Base-by-base conservation (phyloP, 1,140 invertebrate genomes). In the Stegodyphus mimosarum region DNA sequence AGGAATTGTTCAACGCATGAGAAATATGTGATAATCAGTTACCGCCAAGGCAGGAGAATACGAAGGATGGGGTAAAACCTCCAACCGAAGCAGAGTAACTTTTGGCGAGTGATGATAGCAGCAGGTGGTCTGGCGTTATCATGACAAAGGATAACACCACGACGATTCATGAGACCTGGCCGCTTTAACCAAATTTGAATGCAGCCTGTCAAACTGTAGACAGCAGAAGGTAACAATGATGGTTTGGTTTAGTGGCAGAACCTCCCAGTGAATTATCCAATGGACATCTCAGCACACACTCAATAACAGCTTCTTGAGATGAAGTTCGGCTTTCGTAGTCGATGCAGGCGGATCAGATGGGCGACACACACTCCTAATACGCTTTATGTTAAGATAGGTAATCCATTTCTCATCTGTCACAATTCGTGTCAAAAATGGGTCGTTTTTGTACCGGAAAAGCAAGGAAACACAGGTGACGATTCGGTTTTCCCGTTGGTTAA, bases 131-230 rank as follows among this genome's bases (percentile, higher is more conserved):
- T 66, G n/a, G 64, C 64, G 64, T 66, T 66, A 66, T 66, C 64
- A n/a, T 17, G 64, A 66, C n/a, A n/a, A 66, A n/a, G 64, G 64
- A 66, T 66, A 66, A 66, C 64, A 66, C 64, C 64, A 17, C n/a
- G 17, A 17, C 64, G 7, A 17, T 17, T 66, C 7, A 17, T n/a
- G 64, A 66, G 64, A 66, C 64, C 64, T 66, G n/a, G 11, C 6
- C 64, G 7, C 17, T 66, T 7, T n/a, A 10, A 10, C 64, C n/a
- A 66, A 66, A 66, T 66, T 66, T 66, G 64, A 66, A 66, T 66
- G n/a, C n/a, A 66, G 7, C 64, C 11, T 66, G 64, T 17, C 64
- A 11, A 66, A 66, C n/a, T 66, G 64, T 17, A 66, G 64, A 66
- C 64, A 66, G n/a, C 6, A 17, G 64, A 66, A 66, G 64, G 6